These are phyloP conservation scores for Agapornis roseicollis DNA, from an alignment of 2,113 vertebrate genomes.

Conservation along the genomic window DNA sequence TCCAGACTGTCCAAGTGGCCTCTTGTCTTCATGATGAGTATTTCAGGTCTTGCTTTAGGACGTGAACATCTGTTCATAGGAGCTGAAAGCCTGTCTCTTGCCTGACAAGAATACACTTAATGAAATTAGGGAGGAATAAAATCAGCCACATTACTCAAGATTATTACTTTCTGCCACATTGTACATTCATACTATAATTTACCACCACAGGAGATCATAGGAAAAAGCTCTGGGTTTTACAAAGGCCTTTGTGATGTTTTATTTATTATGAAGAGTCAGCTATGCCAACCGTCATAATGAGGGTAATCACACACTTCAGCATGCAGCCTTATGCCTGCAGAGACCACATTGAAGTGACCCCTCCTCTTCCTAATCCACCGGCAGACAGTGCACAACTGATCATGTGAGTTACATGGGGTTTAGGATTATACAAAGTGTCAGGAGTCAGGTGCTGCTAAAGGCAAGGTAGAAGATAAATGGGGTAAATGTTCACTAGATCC, in stretches of 20 bases:
- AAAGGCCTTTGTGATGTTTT: not conserved
- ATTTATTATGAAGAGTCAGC: not conserved
- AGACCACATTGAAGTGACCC: not conserved
- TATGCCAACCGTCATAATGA: not conserved
- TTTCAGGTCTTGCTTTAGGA: not conserved
- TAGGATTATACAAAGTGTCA: not conserved
- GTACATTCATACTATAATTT: slow-evolving; percentile 55
- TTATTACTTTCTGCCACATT: slow-evolving; percentile 52
- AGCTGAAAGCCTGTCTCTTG: not conserved
- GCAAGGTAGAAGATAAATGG: not conserved
- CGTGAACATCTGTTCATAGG: not conserved
- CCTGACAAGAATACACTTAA: not conserved
- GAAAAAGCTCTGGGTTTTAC: slow-evolving; percentile 6
- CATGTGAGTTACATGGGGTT: not conserved
- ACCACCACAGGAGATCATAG: slow-evolving; percentile 5
- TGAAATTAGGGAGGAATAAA: slow-evolving; percentile 44
- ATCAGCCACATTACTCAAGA: slow-evolving; percentile 49
- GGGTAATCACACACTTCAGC: not conserved
- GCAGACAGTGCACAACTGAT: not conserved
- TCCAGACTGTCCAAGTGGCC: not conserved
- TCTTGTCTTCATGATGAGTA: not conserved
- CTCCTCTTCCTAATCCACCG: not conserved
- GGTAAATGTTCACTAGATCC: not conserved
- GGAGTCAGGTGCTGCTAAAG: not conserved
- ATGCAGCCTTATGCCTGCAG: not conserved